Conservation (phyloP, 2,113 vertebrate species). For the Microcebus tavaratra region DNA sequence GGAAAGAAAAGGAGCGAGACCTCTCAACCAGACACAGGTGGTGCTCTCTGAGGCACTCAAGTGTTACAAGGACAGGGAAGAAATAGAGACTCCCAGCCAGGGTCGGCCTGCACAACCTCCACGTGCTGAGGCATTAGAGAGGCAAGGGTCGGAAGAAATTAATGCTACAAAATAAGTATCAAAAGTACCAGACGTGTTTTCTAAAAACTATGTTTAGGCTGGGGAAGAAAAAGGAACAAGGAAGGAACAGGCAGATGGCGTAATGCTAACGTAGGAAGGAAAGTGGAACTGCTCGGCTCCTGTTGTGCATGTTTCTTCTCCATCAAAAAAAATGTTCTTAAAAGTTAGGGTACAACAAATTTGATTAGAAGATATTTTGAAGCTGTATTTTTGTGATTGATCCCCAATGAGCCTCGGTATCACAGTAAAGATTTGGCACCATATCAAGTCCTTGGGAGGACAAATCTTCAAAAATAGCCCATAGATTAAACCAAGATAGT, state of each 20-base stretch:
- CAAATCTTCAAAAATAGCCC: neutral
- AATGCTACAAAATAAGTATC: neutral
- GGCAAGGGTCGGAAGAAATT: neutral
- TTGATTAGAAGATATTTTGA: neutral
- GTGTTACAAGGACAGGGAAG: neutral
- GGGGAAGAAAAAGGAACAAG: neutral
- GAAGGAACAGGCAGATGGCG: neutral
- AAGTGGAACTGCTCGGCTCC: neutral
- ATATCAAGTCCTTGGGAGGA: neutral
- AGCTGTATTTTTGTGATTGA: neutral
- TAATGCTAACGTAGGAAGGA: accelerated
- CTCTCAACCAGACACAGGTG: neutral
- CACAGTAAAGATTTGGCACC: neutral
- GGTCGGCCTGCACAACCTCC: accelerated
- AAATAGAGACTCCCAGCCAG: no score
- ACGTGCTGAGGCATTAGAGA: accelerated
- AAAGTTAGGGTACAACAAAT: neutral
- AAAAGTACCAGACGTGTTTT: neutral
- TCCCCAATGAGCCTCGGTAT: neutral
- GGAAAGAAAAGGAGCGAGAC: neutral
- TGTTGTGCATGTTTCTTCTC: neutral
- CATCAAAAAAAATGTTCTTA: neutral
- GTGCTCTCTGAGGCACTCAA: neutral
- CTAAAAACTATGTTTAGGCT: neutral
- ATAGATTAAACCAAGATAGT: neutral